Percentiles rank a stretch among this genome's conserved stretches.
Conservation (phyloP, 1,140 invertebrate species). For the Oncopeltus fasciatus region DNA sequence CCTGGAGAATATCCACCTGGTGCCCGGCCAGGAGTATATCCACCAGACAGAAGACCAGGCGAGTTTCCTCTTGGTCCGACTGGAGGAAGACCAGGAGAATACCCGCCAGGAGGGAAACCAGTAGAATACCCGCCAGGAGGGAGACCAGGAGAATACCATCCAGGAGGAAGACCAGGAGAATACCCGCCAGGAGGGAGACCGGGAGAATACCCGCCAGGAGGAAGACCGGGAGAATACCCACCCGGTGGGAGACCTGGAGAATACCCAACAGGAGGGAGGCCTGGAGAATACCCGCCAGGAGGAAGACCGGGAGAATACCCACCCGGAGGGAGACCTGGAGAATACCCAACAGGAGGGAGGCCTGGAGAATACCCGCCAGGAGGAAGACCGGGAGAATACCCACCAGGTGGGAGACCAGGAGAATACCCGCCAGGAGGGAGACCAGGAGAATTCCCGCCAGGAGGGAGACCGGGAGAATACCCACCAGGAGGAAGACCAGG, state of each 20-base stretch:
- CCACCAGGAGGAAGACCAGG: conserved; percentile 15
- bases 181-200: conserved; percentile 18
- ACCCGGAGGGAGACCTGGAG: not conserved
- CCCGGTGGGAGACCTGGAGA: conserved; percentile 5
- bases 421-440: conserved; percentile 15
- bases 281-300: conserved; percentile 15
- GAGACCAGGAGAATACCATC: conserved; percentile 3
- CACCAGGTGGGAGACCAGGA: conserved; percentile 10
- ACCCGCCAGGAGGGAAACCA: conserved; percentile 14
- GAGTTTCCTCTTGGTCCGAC: no score
- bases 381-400: conserved; percentile 18
- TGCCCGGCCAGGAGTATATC: conserved; percentile 9
- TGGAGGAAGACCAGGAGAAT: conserved; percentile 16
- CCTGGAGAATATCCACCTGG: conserved; percentile 15
- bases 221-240: conserved; percentile 15
- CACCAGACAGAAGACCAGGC: conserved; percentile 3
- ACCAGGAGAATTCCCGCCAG: conserved; percentile 14
- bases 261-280: conserved; percentile 5
- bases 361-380: conserved; percentile 16
- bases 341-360: conserved; percentile 5
- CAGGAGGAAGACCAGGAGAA: conserved; percentile 13
- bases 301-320: conserved; percentile 15
- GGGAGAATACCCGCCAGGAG: conserved; percentile 13
- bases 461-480: conserved; percentile 9
- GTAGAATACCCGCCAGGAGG: conserved; percentile 11